Evolutionary conservation across 64 coral and sea anemone species (phyloP).

Genomic region (Catalaphyllia jardinei): DNA sequence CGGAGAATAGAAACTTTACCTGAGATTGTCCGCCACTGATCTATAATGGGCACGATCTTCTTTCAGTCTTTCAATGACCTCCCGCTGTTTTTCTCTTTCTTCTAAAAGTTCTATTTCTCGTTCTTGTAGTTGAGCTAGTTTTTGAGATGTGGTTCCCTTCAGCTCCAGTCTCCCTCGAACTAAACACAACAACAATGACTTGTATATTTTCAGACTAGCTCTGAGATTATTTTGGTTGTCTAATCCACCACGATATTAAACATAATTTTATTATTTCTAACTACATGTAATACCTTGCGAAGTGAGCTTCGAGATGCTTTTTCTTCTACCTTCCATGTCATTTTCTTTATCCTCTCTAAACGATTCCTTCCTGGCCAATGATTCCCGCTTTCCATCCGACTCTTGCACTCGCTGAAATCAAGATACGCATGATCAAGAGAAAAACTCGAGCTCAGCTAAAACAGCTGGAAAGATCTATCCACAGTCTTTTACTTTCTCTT

Average conservation of each 20-base stretch:
- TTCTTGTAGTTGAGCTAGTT: constrained; percentile 68
- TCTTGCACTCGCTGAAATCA: constrained; percentile 4
- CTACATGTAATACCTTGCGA: not conserved
- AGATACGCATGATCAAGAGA: not conserved
- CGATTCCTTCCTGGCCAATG: not conserved
- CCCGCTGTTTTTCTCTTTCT: constrained; percentile 69
- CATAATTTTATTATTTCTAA: not conserved
- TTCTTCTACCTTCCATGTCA: constrained; percentile 13
- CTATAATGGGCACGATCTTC: constrained; percentile 90
- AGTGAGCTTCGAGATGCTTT: not conserved
- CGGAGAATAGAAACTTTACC: constrained; percentile 27
- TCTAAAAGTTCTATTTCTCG: constrained; percentile 71
- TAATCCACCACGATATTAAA: too few species aligned
- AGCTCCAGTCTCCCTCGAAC: constrained; percentile 38
- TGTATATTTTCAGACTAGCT: not conserved
- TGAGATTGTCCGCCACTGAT: constrained; percentile 75
- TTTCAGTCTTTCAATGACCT: constrained; percentile 78
- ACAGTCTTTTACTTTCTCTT: too few species aligned
- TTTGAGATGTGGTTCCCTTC: constrained; percentile 57
- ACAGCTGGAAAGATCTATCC: too few species aligned
- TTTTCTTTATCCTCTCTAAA: not conserved
- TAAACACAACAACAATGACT: not conserved
- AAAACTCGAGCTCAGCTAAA: too few species aligned
- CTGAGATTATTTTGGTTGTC: too few species aligned
- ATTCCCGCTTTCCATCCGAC: not conserved